Evolutionary conservation across 2,797 vertebrate species (phyloP).

Genomic region (Acridotheres tristis): DNA sequence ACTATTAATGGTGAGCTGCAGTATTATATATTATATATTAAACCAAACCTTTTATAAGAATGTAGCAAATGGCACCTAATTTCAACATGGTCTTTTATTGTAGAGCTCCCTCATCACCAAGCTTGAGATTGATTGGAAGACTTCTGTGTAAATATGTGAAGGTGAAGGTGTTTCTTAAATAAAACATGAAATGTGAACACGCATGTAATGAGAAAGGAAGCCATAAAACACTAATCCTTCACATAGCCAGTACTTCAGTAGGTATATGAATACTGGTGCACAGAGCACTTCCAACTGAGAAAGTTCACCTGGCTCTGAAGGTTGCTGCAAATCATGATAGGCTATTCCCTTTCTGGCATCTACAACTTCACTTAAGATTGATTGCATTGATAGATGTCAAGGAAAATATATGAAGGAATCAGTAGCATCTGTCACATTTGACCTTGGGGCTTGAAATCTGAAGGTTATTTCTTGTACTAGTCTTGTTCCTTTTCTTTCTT

Average conservation of each 20-base stretch:
- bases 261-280: background rate
- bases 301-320: constrained; percentile 61
- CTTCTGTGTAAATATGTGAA: background rate
- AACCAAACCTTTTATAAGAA: background rate
- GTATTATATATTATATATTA: background rate
- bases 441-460: constrained; percentile 66
- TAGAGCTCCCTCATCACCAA: background rate
- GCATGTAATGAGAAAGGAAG: background rate
- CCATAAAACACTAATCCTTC: background rate
- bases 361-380: constrained; percentile 65
- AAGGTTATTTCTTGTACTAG: constrained; percentile 54
- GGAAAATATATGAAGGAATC: constrained; percentile 69
- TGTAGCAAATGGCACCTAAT: background rate
- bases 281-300: background rate
- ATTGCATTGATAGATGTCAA: constrained; percentile 63
- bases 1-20: background rate
- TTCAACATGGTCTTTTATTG: background rate
- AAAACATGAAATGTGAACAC: background rate
- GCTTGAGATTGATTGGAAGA: background rate
- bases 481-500: background rate
- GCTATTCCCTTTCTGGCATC: constrained; percentile 66
- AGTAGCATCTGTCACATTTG: constrained; percentile 60
- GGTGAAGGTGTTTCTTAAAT: background rate
- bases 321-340: constrained; percentile 69
- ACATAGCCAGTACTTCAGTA: background rate